These are phyloP conservation scores for Chloroceryle aenea DNA, from an alignment of 2,113 vertebrate genomes.

Conservation along the genomic window DNA sequence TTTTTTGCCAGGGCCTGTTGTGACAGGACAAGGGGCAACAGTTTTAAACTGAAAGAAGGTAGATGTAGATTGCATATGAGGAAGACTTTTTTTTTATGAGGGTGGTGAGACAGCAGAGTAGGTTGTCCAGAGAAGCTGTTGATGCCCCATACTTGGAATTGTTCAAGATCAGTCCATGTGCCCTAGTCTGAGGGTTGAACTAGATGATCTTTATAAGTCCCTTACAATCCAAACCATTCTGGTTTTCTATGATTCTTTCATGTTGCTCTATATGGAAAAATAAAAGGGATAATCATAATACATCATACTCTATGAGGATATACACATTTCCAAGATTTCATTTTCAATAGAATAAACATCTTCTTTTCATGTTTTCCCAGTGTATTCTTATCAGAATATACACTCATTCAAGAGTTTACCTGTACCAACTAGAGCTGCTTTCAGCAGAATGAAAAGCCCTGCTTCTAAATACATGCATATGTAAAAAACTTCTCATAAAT, in stretches of 20 bases:
- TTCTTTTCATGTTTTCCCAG: neutral
- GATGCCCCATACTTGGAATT: neutral
- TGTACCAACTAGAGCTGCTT: neutral
- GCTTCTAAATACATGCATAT: neutral
- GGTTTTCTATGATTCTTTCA: neutral
- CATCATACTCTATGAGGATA: neutral
- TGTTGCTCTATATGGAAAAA: neutral
- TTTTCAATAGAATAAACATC: neutral
- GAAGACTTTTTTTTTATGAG: neutral
- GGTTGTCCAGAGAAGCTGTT: neutral
- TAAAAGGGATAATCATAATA: neutral
- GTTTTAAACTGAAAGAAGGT: neutral
- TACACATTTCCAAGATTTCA: neutral
- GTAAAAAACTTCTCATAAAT: neutral
- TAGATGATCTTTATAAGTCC: neutral
- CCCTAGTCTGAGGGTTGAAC: neutral
- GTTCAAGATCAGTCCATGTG: neutral
- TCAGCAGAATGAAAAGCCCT: neutral
- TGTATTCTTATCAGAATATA: neutral
- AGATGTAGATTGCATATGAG: neutral
- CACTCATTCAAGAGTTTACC: neutral
- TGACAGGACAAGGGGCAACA: neutral
- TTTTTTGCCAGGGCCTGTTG: neutral
- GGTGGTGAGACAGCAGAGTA: neutral
- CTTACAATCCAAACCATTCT: neutral